These are phyloP conservation scores for Meghimatium bilineatum DNA, from an alignment of 2,888 invertebrate species.

Conservation along the genomic window DNA sequence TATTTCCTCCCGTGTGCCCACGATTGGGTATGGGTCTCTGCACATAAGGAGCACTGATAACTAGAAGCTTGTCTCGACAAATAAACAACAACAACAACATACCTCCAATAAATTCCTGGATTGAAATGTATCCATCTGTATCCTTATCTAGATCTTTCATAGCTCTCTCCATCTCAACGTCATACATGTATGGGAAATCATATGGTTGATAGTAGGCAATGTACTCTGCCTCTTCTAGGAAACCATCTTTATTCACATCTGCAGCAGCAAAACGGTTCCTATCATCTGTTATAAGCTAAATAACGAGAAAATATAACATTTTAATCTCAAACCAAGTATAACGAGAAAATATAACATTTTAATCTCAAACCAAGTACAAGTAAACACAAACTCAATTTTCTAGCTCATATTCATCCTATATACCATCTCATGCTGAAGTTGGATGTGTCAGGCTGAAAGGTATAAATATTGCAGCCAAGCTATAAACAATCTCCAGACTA, in stretches of 20 bases:
- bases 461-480: no score
- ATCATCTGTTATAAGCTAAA: slow-evolving; percentile 83
- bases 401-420: no score
- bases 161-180: slow-evolving; percentile 78
- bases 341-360: neutral
- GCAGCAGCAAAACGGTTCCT: slow-evolving; percentile 90
- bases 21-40: no score
- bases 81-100: slow-evolving; percentile 32
- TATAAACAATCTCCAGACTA: no score
- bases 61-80: no score
- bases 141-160: slow-evolving; percentile 91
- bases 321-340: neutral
- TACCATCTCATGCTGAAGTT: no score
- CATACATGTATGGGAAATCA: slow-evolving; percentile 90
- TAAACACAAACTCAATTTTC: no score
- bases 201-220: slow-evolving; percentile 94
- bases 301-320: slow-evolving; percentile 4
- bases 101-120: slow-evolving; percentile 83
- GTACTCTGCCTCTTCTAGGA: slow-evolving; percentile 87
- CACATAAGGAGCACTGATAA: no score
- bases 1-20: no score
- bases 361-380: neutral
- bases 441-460: no score
- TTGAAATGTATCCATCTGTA: slow-evolving; percentile 88
- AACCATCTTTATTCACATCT: slow-evolving; percentile 88